phyloP scores from a whole-genome alignment of 2,113 vertebrate species.

The Forbesichthys agassizii region DNA sequence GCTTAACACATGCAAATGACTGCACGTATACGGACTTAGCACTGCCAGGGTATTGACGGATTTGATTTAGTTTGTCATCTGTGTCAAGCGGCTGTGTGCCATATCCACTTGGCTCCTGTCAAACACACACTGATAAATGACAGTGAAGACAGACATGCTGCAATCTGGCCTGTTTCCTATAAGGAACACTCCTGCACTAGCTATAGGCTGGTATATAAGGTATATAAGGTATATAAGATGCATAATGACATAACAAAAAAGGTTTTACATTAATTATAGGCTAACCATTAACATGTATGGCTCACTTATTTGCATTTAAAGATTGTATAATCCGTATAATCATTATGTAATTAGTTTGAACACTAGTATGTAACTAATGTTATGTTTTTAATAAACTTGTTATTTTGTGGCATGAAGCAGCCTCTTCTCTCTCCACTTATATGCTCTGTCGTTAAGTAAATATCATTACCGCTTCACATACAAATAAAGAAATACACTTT shows the following conservation, averaged over 20 bases:
- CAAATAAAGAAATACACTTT: background rate
- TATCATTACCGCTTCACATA: background rate
- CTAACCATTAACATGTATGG: background rate
- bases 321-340: too few species aligned
- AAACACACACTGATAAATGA: constrained; percentile 38
- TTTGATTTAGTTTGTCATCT: constrained; percentile 13
- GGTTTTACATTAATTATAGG: constrained; percentile 9
- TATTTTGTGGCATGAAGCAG: constrained; percentile 53
- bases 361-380: background rate
- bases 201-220: constrained; percentile 40
- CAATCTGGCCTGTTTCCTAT: constrained; percentile 46
- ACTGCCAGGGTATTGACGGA: background rate
- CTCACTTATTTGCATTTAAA: background rate
- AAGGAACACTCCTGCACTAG: constrained; percentile 23
- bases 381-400: background rate
- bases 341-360: too few species aligned
- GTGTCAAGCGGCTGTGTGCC: background rate
- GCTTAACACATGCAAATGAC: too few species aligned
- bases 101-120: background rate
- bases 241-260: constrained; percentile 40
- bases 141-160: constrained; percentile 31
- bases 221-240: background rate
- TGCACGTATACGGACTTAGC: background rate
- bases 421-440: constrained; percentile 42
- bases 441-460: constrained; percentile 59